Percentiles rank a stretch among this genome's conserved stretches.
phyloP scores from a whole-genome alignment of 2,888 invertebrate species.

The Macaria notata region DNA sequence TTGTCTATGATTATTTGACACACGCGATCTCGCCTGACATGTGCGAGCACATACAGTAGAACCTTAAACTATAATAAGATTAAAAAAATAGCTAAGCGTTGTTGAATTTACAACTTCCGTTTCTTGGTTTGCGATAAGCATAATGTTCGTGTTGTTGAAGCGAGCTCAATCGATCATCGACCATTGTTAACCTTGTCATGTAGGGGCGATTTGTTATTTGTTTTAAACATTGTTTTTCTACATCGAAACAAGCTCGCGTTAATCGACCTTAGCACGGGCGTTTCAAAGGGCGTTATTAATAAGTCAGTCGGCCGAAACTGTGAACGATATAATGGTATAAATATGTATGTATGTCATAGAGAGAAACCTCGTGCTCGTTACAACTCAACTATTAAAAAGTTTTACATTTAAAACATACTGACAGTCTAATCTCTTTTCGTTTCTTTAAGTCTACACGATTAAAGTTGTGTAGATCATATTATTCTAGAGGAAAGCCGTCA shows the following conservation, averaged over 20 bases:
- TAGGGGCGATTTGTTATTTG: conserved; percentile 33
- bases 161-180: conserved; percentile 36
- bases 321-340: too few relatives aligned
- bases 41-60: conserved; percentile 23
- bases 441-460: too few relatives aligned
- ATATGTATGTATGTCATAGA: too few relatives aligned
- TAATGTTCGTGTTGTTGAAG: conserved; percentile 28
- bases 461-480: too few relatives aligned
- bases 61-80: conserved; percentile 7
- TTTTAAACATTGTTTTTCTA: conserved; percentile 21
- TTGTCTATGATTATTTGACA: conserved; percentile 36
- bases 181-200: conserved; percentile 41
- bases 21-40: conserved; percentile 48
- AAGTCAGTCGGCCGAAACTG: conserved; percentile 7
- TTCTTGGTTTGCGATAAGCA: conserved; percentile 20
- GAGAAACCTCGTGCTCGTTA: too few relatives aligned
- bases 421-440: too few relatives aligned
- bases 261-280: conserved; percentile 23
- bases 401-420: too few relatives aligned
- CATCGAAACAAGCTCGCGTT: conserved; percentile 16
- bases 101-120: conserved; percentile 27
- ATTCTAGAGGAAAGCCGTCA: too few relatives aligned
- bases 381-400: too few relatives aligned
- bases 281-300: conserved; percentile 14
- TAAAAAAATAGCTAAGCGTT: conserved; percentile 12